Base-by-base conservation (phyloP, 1,140 invertebrate species). In the Macrosteles quadrilineatus region DNA sequence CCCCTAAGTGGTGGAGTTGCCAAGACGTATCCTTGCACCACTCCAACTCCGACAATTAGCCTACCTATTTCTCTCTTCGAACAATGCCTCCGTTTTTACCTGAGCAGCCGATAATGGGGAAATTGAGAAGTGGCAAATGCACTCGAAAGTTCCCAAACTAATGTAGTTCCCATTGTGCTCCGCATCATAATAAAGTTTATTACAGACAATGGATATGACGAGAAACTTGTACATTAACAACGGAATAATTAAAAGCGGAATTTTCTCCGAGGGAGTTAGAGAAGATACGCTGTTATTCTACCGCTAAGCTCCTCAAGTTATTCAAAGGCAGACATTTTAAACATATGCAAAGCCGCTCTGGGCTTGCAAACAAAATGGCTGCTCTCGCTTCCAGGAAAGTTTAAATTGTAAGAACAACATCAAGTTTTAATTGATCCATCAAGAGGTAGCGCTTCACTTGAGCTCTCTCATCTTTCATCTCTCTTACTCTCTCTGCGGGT, bases 391-490 rank as follows among this genome's bases (percentile, higher is more conserved):
- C 47, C 50, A 57, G 29, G 67, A 69, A 69, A 69, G 47, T 69
- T 69, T 69, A 69, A 69, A 55, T 69, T 69, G 47, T 69, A 69
- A 69, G 67, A 69, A 69, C 67, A 69, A 69, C 67, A 69, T 69
- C 50, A 69, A 69, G 67, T 69, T 69, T 69, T 69, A 69, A 69
- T 69, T 69, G 55, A 69, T 40, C 55, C 47, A 69, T 69, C 67
- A 59, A 32, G 55, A 47, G 47, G n/a, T 36, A 25, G 43, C 40
- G 47, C 23, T 43, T 43, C 19, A 40, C 31, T 66, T 43, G 32
- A 40, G 31, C n/a, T n/a, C n/a, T 25, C 19, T 63, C 40, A 19
- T 36, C 31, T 17, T 27, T 27, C 17, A 27, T 17, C 63, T 63
- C 59, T 66, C 63, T 43, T 19, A n/a, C 27, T 9, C 53, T 55